Evolutionary conservation across 2,797 vertebrate species (phyloP).

Genomic region (Ctenopoma kingsleyae): DNA sequence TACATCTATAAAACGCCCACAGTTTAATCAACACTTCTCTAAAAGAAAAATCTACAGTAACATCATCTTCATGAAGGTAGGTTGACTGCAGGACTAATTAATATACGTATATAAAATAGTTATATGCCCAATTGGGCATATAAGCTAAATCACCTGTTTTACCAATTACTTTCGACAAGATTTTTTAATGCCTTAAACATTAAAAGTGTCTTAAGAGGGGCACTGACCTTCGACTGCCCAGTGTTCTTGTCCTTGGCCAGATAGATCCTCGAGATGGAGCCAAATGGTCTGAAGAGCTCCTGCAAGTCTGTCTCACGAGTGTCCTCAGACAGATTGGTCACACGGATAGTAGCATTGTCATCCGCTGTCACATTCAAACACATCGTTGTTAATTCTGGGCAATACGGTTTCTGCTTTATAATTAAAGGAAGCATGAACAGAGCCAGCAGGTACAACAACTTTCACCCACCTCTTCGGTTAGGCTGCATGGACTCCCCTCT

Average conservation of each 20-base stretch:
- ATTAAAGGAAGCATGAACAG: rapidly evolving
- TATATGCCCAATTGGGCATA: no score
- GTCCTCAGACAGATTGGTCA: conserved; percentile 98
- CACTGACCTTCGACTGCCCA: conserved; percentile 94
- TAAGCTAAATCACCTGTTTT: no score
- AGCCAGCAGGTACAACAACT: rapidly evolving
- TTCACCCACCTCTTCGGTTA: conserved; percentile 89
- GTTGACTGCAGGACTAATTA: no score
- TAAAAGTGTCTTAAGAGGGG: background rate
- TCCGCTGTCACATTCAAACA: conserved; percentile 83
- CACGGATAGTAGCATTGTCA: conserved; percentile 97
- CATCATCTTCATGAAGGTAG: no score
- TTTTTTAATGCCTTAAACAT: background rate
- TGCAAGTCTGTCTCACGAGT: conserved; percentile 97
- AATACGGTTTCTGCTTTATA: background rate
- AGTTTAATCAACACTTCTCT: no score
- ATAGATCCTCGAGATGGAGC: conserved; percentile 97
- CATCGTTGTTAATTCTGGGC: background rate
- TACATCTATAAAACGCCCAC: no score
- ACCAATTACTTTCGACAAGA: no score
- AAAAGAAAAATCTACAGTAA: no score
- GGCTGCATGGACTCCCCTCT: conserved; percentile 98
- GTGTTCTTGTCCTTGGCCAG: conserved; percentile 98
- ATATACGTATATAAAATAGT: no score
- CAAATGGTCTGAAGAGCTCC: conserved; percentile 97